Conservation (phyloP, 1,140 invertebrate species). For the Chironomus striatipennis region DNA sequence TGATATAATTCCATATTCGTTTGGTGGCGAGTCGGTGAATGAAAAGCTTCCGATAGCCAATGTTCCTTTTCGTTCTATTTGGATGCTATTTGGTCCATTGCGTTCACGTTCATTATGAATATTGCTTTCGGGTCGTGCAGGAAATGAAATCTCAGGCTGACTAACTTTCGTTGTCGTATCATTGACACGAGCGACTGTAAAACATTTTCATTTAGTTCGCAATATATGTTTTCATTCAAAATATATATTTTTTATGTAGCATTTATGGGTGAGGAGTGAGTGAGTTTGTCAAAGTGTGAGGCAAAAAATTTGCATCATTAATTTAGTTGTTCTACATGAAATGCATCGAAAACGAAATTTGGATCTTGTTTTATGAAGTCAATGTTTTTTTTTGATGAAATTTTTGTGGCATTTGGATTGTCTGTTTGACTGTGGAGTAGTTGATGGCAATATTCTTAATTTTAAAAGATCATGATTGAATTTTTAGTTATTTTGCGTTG, state of each 20-base stretch:
- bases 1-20: conserved; percentile 31
- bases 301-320: background rate
- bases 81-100: conserved; percentile 28
- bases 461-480: too few relatives aligned
- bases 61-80: conserved; percentile 33
- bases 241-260: too few relatives aligned
- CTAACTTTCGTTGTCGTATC: conserved; percentile 37
- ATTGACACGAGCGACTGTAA: conserved; percentile 24
- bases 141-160: conserved; percentile 36
- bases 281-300: background rate
- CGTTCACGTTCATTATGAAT: conserved; percentile 27
- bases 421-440: too few relatives aligned
- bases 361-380: too few relatives aligned
- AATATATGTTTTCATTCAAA: background rate
- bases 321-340: background rate
- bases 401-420: too few relatives aligned
- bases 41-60: conserved; percentile 40
- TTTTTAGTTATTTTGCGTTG: too few relatives aligned
- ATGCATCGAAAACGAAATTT: background rate
- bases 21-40: conserved; percentile 40
- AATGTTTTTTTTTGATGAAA: too few relatives aligned
- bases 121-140: conserved; percentile 35
- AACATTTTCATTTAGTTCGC: background rate
- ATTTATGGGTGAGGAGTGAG: too few relatives aligned
- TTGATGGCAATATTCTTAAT: too few relatives aligned